These are phyloP conservation scores for Daptonema setosum DNA, from an alignment of 2,888 invertebrate species.

Conservation along the genomic window DNA sequence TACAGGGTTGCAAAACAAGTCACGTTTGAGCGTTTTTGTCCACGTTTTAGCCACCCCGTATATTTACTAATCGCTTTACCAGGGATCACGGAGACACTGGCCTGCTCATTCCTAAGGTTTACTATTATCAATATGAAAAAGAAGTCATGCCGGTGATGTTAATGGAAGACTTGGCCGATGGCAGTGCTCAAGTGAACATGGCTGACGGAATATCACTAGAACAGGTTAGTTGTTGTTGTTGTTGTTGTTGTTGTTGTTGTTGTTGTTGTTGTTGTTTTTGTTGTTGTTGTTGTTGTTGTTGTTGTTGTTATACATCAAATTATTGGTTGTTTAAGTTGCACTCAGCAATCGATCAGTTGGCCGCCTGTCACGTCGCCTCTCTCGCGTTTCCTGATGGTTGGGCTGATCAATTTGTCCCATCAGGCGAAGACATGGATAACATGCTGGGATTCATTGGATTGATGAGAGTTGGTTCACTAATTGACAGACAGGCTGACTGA, in stretches of 20 bases:
- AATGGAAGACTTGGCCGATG: neutral
- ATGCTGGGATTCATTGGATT: neutral
- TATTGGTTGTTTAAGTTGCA: neutral
- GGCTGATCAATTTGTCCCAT: neutral
- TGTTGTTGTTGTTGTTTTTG: neutral
- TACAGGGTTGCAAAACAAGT: too few relatives aligned
- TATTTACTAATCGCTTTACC: too few relatives aligned
- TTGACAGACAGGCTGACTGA: neutral
- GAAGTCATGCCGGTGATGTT: neutral
- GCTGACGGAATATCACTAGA: slow-evolving; percentile 1
- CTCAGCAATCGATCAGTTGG: neutral
- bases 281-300: neutral
- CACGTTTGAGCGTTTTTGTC: too few relatives aligned
- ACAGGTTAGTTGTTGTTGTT: neutral
- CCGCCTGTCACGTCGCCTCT: neutral
- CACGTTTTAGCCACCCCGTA: too few relatives aligned
- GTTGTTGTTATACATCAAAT: neutral
- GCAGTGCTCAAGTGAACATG: neutral
- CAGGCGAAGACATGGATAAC: neutral
- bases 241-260: neutral
- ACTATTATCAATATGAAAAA: too few relatives aligned
- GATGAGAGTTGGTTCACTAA: neutral
- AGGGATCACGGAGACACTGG: too few relatives aligned
- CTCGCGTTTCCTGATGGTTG: neutral
- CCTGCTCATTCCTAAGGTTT: too few relatives aligned